These are phyloP conservation scores for Ylistrum balloti DNA, from an alignment of 1,140 invertebrate species.

Conservation along the genomic window DNA sequence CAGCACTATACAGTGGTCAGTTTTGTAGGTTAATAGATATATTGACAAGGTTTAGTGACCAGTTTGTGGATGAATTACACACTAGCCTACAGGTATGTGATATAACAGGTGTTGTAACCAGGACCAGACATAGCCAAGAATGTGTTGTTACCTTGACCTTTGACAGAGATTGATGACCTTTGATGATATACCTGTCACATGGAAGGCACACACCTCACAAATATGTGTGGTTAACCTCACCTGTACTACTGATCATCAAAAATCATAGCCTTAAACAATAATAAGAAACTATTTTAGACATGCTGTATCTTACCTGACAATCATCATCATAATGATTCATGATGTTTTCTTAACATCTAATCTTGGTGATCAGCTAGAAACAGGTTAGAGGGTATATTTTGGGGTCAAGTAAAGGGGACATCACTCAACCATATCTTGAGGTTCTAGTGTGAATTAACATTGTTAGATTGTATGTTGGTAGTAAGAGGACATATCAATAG, in stretches of 20 bases:
- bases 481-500: no score
- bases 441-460: no score
- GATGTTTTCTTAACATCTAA: no score
- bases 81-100: slow-evolving; percentile 14
- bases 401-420: no score
- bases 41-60: neutral
- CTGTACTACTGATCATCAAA: neutral
- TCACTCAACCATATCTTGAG: no score
- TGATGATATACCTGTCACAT: neutral
- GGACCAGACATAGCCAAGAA: slow-evolving; percentile 12
- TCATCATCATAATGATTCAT: no score
- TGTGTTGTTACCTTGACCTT: neutral
- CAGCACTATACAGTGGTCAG: neutral
- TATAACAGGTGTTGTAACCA: neutral
- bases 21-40: slow-evolving; percentile 21
- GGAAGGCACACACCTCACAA: neutral
- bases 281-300: no score
- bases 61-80: neutral
- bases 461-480: no score
- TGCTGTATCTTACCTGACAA: no score
- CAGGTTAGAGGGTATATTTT: no score
- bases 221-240: neutral
- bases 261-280: no score
- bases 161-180: neutral
- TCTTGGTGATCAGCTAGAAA: no score